These are phyloP conservation scores for Coregonus clupeaformis DNA, from an alignment of 2,113 vertebrate species.

Conservation along the genomic window DNA sequence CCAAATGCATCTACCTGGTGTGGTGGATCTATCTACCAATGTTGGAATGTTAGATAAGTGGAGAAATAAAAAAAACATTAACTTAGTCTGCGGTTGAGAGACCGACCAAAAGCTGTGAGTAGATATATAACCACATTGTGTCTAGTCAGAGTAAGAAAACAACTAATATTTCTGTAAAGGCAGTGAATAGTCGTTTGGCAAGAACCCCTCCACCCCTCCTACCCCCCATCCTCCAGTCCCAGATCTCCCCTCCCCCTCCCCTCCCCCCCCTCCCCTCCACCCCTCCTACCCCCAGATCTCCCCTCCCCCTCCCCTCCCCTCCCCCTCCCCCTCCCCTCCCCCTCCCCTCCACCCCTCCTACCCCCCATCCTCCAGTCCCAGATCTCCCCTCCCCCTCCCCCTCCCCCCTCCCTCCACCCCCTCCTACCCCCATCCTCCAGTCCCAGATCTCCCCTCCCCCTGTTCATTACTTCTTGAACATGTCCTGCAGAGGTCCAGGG, in stretches of 20 bases:
- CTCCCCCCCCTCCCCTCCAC: slow-evolving; percentile 21
- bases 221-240: slow-evolving; percentile 28
- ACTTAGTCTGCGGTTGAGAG: slow-evolving; percentile 33
- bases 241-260: background rate
- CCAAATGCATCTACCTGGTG: slow-evolving; percentile 18
- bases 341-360: background rate
- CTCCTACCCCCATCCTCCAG: slow-evolving; percentile 24
- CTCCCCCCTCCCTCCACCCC: slow-evolving; percentile 1
- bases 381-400: background rate
- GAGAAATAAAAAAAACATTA: background rate
- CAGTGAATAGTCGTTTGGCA: slow-evolving; percentile 65
- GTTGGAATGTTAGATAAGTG: background rate
- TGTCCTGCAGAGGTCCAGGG: slow-evolving; percentile 95
- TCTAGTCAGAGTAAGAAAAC: slow-evolving; percentile 50
- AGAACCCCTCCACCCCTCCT: slow-evolving; percentile 11
- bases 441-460: slow-evolving; percentile 50
- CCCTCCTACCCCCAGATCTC: too few species aligned
- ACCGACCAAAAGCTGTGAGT: slow-evolving; percentile 39
- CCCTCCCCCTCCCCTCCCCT: too few species aligned
- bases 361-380: slow-evolving; percentile 29
- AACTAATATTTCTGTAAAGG: slow-evolving; percentile 38
- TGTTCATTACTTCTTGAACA: slow-evolving; percentile 94
- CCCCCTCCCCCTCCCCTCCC: background rate
- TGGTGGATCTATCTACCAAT: background rate
- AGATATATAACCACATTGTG: slow-evolving; percentile 30